Percentiles rank a stretch among this genome's conserved stretches.
Evolutionary conservation across 1,140 invertebrate genomes (phyloP).

Genomic region (Zaprionus gabonicus): DNA sequence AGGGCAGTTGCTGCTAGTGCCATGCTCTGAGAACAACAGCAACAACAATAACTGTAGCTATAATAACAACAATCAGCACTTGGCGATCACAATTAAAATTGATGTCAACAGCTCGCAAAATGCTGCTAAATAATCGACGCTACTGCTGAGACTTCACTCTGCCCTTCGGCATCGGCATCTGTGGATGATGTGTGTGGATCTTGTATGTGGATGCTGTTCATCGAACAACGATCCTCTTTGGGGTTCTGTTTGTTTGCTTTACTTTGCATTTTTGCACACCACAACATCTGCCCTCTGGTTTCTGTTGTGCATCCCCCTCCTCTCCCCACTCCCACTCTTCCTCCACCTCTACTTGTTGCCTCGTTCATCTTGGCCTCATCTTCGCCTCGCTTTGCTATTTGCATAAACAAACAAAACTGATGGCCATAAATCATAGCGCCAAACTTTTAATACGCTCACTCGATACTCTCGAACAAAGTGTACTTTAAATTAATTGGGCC

Average conservation of each 20-base stretch:
- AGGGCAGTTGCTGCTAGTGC: background rate
- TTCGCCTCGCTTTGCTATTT: slow-evolving; percentile 39
- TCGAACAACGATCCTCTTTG: background rate
- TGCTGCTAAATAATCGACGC: slow-evolving; percentile 57
- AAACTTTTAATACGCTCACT: slow-evolving; percentile 41
- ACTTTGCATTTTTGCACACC: slow-evolving; percentile 25
- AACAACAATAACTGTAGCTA: slow-evolving; percentile 8
- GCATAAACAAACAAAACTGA: slow-evolving; percentile 75
- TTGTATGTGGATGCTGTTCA: slow-evolving; percentile 1
- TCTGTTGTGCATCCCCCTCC: slow-evolving; percentile 2
- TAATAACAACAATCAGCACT: slow-evolving; percentile 44
- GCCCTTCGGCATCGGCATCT: slow-evolving; percentile 14
- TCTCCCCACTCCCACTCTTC: background rate
- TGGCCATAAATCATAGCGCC: slow-evolving; percentile 66
- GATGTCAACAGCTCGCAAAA: slow-evolving; percentile 74
- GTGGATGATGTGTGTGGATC: slow-evolving; percentile 7
- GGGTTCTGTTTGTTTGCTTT: slow-evolving; percentile 13
- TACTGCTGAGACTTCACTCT: background rate
- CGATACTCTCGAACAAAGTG: slow-evolving; percentile 41
- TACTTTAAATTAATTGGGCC: slow-evolving; percentile 36
- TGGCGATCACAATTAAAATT: slow-evolving; percentile 75
- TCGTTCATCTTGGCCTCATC: slow-evolving; percentile 12
- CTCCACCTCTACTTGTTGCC: background rate
- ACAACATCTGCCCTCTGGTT: slow-evolving; percentile 13
- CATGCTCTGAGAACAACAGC: slow-evolving; percentile 11